Percentiles rank a stretch among this genome's conserved stretches.
Conservation (phyloP, 1,140 invertebrate genomes). For the Amyelois transitella region DNA sequence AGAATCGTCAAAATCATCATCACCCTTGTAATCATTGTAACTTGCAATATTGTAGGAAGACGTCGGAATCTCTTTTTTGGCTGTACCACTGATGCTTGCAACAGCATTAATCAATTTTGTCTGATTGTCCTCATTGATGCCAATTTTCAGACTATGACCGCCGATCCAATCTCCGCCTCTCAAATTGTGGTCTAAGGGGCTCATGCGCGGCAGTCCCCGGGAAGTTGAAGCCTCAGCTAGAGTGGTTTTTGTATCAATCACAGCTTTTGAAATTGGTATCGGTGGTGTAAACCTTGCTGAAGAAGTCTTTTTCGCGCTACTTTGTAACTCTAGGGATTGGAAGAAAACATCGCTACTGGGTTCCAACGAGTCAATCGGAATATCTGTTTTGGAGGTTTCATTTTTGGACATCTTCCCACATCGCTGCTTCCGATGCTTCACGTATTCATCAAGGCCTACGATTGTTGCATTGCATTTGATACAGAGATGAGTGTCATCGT, state of each 20-base stretch:
- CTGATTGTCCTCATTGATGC: constrained; percentile 73
- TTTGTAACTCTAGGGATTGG: constrained; percentile 87
- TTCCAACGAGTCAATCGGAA: constrained; percentile 55
- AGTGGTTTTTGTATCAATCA: constrained; percentile 47
- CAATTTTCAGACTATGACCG: constrained; percentile 73
- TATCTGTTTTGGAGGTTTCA: constrained; percentile 41
- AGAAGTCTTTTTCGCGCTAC: constrained; percentile 78
- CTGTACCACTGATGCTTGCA: constrained; percentile 73
- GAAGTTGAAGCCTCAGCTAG: constrained; percentile 44
- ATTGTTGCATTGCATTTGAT: constrained; percentile 89
- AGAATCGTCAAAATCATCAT: constrained; percentile 74
- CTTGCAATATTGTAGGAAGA: constrained; percentile 57
- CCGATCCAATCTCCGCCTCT: constrained; percentile 77
- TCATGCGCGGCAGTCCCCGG: constrained; percentile 48
- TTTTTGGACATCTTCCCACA: constrained; percentile 66
- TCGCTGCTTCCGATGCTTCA: constrained; percentile 83
- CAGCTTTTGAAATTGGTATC: constrained; percentile 60
- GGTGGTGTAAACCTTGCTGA: constrained; percentile 53
- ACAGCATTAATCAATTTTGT: constrained; percentile 78
- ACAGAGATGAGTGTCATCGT: constrained; percentile 89
- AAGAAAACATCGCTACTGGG: constrained; percentile 86
- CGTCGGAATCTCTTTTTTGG: constrained; percentile 69
- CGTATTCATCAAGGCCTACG: constrained; percentile 86
- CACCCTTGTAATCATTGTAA: constrained; percentile 72
- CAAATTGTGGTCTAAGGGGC: constrained; percentile 59